Evolutionary conservation across 2,888 invertebrate genomes (phyloP).

Genomic region (Clepsis dumicolana): DNA sequence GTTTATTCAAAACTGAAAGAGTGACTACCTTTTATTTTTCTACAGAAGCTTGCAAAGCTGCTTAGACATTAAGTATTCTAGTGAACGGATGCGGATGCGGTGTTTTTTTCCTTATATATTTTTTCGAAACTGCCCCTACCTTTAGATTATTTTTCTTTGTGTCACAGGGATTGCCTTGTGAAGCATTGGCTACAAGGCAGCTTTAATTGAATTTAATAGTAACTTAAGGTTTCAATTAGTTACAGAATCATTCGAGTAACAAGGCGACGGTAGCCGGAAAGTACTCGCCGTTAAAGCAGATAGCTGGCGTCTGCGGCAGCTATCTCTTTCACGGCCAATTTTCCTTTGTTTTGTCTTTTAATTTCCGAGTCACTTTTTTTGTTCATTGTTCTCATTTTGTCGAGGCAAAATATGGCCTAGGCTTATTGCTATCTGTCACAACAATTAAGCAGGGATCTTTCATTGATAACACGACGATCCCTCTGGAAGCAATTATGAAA

Average conservation of each 20-base stretch:
- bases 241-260: constrained; percentile 16
- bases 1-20: too few relatives aligned
- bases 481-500: constrained; percentile 37
- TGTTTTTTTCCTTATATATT: too few relatives aligned
- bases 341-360: constrained; percentile 77
- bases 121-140: too few relatives aligned
- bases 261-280: constrained; percentile 49
- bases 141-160: neutral
- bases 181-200: neutral
- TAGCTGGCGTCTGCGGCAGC: constrained; percentile 60
- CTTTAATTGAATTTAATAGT: constrained; percentile 1
- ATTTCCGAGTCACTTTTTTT: constrained; percentile 74
- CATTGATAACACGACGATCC: constrained; percentile 40
- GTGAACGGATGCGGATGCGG: too few relatives aligned
- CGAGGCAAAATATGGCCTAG: constrained; percentile 61
- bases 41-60: too few relatives aligned
- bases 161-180: neutral
- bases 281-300: constrained; percentile 66
- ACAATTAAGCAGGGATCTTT: constrained; percentile 31
- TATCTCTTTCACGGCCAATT: constrained; percentile 72
- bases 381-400: constrained; percentile 64
- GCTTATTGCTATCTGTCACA: constrained; percentile 38
- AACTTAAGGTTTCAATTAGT: neutral
- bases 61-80: too few relatives aligned
- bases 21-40: too few relatives aligned